phyloP scores from a whole-genome alignment of 2,113 vertebrate species.

The Rhinichthys klamathensis region DNA sequence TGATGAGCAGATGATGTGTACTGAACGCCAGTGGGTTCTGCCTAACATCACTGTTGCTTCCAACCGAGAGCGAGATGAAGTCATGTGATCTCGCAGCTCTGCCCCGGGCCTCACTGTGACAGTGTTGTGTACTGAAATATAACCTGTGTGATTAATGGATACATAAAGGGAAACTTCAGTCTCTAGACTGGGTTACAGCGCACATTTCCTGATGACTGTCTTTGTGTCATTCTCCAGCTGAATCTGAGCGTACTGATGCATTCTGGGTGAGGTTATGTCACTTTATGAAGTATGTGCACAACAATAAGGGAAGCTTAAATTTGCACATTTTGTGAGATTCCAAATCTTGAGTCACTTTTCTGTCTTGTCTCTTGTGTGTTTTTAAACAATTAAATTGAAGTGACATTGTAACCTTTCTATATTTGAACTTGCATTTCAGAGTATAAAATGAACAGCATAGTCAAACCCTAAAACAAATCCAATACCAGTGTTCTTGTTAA shows the following conservation, averaged over 20 bases:
- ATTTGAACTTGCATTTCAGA: background rate
- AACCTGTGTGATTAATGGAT: background rate
- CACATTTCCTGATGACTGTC: background rate
- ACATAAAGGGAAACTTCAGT: background rate
- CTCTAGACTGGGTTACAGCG: background rate
- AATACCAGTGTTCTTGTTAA: background rate
- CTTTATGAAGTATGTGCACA: slow-evolving; percentile 4
- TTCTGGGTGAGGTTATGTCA: background rate
- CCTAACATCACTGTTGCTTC: background rate
- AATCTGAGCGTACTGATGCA: background rate
- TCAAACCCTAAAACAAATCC: background rate
- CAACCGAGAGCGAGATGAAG: background rate
- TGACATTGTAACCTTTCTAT: background rate
- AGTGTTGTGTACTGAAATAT: background rate
- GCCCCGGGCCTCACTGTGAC: background rate
- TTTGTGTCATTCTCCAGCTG: background rate
- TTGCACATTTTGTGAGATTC: slow-evolving; percentile 12
- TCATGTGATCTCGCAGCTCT: background rate
- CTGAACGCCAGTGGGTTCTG: background rate
- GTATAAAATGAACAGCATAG: background rate
- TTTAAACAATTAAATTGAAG: background rate
- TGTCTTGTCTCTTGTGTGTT: slow-evolving; percentile 5
- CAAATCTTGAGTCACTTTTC: slow-evolving; percentile 18
- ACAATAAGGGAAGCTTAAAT: slow-evolving; percentile 22
- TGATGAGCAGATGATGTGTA: background rate